Evolutionary conservation across 2,797 vertebrate species (phyloP).

Genomic region (Mionectes olivaceus): DNA sequence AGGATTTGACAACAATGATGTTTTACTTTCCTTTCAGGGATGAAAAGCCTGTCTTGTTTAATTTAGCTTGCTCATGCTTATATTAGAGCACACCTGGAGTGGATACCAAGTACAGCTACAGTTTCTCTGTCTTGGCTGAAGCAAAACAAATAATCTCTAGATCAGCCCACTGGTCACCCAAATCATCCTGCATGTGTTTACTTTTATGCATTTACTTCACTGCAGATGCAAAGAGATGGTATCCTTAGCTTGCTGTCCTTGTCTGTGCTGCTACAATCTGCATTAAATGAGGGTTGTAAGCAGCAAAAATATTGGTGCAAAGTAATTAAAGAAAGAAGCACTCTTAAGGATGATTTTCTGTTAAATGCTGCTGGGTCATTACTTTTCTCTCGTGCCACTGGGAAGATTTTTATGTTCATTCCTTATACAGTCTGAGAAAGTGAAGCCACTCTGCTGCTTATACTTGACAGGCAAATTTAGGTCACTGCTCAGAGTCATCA

Average conservation of each 20-base stretch:
- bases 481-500: not conserved
- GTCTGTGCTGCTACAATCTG: accelerated
- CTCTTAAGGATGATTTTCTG: not conserved
- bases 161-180: not conserved
- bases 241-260: not conserved
- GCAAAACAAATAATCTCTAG: not conserved
- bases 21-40: constrained; percentile 62
- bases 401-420: not conserved
- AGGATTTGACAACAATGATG: constrained; percentile 50
- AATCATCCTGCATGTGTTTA: not conserved
- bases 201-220: not conserved
- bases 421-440: not conserved
- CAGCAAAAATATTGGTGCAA: not conserved
- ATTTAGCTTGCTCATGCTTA: constrained; percentile 46
- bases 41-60: constrained; percentile 45
- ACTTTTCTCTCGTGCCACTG: not conserved
- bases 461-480: not conserved
- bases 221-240: not conserved
- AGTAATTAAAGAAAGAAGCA: not conserved
- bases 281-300: not conserved
- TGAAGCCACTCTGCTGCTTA: not conserved
- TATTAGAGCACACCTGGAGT: constrained; percentile 12
- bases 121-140: not conserved
- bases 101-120: not conserved
- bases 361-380: not conserved